Conservation (phyloP, 2,113 vertebrate species). For the Chlorodrepanis virens region DNA sequence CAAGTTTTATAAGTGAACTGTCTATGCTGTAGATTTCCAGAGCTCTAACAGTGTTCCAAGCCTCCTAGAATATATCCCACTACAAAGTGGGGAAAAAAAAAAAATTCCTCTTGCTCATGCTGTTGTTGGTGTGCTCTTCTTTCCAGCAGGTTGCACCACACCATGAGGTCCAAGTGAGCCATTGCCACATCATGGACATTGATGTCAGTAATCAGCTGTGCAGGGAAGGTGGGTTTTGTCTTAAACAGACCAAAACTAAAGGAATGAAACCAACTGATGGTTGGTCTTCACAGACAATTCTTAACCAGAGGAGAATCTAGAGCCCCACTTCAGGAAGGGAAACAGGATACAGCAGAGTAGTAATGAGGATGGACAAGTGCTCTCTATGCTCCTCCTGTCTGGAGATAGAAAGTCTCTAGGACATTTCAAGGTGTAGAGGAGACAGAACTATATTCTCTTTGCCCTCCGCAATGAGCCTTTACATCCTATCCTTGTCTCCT, state of each 20-base stretch:
- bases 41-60: not conserved
- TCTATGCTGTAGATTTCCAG: not conserved
- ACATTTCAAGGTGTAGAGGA: not conserved
- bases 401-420: not conserved
- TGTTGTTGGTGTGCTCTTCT: fast-evolving
- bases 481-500: not conserved
- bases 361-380: not conserved
- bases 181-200: not conserved
- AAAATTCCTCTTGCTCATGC: not conserved
- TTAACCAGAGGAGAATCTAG: not conserved
- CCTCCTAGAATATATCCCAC: not conserved
- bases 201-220: not conserved
- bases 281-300: not conserved
- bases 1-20: not conserved
- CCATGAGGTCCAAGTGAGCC: not conserved
- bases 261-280: not conserved
- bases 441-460: not conserved
- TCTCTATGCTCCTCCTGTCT: not conserved
- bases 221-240: not conserved
- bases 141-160: not conserved
- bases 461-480: not conserved
- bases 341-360: not conserved
- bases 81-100: not conserved
- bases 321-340: not conserved
- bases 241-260: not conserved